A percentile compares a stretch with the other conserved stretches of the same genome.
Evolutionary conservation across 1,140 invertebrate genomes (phyloP).

Genomic region (Diuraphis noxia): DNA sequence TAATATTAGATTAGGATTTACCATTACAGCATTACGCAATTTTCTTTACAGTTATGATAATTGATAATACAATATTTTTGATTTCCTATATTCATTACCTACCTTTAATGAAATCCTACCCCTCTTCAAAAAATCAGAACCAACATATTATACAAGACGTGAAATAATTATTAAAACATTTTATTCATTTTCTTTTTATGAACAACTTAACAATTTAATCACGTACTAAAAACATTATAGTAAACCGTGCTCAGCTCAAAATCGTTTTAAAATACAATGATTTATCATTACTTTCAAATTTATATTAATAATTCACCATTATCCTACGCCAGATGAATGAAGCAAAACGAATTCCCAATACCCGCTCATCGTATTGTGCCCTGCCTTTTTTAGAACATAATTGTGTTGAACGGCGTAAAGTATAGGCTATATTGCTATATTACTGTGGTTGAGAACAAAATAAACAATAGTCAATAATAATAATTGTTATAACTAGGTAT

Average conservation of each 20-base stretch:
- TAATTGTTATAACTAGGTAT: neutral
- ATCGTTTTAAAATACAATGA: neutral
- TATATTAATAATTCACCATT: conserved; percentile 7
- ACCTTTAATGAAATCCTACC: neutral
- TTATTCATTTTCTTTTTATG: neutral
- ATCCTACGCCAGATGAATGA: neutral
- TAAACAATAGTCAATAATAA: neutral
- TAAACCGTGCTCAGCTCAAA: neutral
- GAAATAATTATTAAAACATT: neutral
- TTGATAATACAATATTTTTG: neutral
- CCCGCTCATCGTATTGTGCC: neutral
- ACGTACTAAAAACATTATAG: conserved; percentile 3
- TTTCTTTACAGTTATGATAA: neutral
- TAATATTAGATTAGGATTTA: neutral
- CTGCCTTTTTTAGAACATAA: neutral
- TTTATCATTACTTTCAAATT: neutral
- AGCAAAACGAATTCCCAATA: neutral
- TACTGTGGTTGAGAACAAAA: neutral
- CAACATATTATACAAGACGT: neutral
- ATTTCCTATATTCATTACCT: neutral
- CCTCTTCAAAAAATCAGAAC: neutral
- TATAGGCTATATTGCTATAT: neutral
- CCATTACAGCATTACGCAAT: neutral
- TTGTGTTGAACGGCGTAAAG: neutral
- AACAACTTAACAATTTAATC: neutral